phyloP scores from a whole-genome alignment of 2,113 vertebrate species.

The Pomatostomus ruficeps region DNA sequence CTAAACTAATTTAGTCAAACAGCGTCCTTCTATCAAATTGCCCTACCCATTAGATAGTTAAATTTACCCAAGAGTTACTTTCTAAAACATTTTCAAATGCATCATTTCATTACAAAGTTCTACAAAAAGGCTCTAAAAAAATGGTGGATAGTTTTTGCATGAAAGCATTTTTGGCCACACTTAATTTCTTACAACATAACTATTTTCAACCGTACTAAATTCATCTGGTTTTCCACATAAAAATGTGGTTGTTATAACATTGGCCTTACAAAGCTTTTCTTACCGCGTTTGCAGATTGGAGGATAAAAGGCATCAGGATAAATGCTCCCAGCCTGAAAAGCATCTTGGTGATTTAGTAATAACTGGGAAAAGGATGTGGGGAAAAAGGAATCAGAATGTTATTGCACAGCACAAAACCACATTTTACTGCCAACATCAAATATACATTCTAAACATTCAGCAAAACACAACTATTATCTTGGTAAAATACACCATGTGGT shows the following conservation, averaged over 20 bases:
- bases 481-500: background rate
- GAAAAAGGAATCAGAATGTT: background rate
- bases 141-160: background rate
- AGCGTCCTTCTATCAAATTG: background rate
- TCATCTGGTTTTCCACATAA: background rate
- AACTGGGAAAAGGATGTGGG: conserved; percentile 43
- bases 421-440: background rate
- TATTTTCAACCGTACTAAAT: background rate
- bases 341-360: conserved; percentile 71
- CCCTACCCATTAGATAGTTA: background rate
- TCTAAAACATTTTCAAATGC: background rate
- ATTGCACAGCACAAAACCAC: background rate
- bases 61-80: background rate
- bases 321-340: conserved; percentile 74
- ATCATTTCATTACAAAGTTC: background rate
- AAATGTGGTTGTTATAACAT: background rate
- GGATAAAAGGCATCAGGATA: conserved; percentile 79
- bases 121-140: background rate
- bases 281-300: conserved; percentile 70
- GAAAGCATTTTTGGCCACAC: background rate
- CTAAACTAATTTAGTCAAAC: background rate
- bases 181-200: background rate
- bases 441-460: background rate
- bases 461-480: background rate
- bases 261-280: background rate